Evolutionary conservation across 1,140 invertebrate genomes (phyloP).

Genomic region (Babylonia areolata): DNA sequence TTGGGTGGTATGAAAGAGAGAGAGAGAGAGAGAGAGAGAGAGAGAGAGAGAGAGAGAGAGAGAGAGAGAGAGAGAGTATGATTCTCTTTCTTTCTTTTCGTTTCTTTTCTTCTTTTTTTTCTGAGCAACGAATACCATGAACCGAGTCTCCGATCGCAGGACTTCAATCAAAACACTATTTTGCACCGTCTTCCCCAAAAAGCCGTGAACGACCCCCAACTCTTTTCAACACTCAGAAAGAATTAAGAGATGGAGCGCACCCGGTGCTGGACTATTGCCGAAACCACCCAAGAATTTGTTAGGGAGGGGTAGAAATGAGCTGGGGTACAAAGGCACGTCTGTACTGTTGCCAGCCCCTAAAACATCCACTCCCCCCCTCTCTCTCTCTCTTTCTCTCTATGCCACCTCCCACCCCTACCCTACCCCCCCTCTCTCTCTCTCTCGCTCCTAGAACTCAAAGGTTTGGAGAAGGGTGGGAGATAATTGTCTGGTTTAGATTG

Average conservation of each 20-base stretch:
- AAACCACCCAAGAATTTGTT: constrained; percentile 33
- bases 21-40: no score
- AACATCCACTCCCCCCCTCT: not conserved
- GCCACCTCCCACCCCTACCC: no score
- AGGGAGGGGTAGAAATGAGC: constrained; percentile 23
- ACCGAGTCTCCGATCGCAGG: not conserved
- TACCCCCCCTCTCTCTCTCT: not conserved
- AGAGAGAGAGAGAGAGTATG: no score
- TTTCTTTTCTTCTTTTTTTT: no score
- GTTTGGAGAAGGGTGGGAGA: not conserved
- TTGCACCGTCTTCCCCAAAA: not conserved
- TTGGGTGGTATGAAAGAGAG: no score
- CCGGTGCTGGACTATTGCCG: not conserved
- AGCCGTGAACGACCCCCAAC: not conserved
- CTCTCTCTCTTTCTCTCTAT: no score
- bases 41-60: no score
- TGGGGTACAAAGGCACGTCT: not conserved
- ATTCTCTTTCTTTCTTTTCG: no score
- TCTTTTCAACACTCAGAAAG: not conserved
- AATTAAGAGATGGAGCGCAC: not conserved
- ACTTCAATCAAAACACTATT: constrained; percentile 3
- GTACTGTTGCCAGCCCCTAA: not conserved
- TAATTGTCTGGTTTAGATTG: constrained; percentile 18
- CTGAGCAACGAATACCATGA: not conserved
- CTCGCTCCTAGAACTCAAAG: no score